Conservation (phyloP, 2,113 vertebrate genomes). For the Phoxinus phoxinus region DNA sequence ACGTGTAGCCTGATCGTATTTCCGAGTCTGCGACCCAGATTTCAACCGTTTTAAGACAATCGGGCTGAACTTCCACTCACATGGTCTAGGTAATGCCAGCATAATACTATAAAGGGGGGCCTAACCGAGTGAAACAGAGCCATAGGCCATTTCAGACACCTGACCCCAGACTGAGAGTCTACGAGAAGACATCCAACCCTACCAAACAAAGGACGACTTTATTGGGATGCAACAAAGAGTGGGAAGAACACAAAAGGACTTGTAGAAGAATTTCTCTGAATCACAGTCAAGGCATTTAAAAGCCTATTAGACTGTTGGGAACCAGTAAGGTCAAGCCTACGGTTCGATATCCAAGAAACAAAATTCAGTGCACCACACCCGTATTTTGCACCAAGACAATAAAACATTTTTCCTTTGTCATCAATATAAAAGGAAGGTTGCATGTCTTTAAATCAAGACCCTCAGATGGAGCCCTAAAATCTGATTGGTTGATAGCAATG, state of each 20-base stretch:
- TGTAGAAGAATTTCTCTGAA: slow-evolving; percentile 6
- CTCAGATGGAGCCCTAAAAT: background rate
- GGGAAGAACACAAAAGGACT: background rate
- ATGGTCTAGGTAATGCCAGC: slow-evolving; percentile 3
- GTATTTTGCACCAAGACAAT: background rate
- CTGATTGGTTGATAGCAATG: background rate
- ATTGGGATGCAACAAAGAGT: slow-evolving; percentile 7
- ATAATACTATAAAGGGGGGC: background rate
- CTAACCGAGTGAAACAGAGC: background rate
- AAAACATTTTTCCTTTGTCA: background rate
- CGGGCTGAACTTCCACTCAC: slow-evolving; percentile 15
- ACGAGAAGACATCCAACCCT: slow-evolving; percentile 9
- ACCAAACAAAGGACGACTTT: slow-evolving; percentile 5
- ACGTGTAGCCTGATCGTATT: slow-evolving; percentile 18
- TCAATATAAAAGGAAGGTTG: background rate
- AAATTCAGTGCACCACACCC: background rate
- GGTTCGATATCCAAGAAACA: background rate
- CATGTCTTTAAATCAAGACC: background rate
- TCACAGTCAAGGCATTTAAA: slow-evolving; percentile 16
- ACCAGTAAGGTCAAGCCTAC: background rate
- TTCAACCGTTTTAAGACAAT: background rate
- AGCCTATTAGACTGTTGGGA: background rate
- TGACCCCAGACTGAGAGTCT: slow-evolving; percentile 21
- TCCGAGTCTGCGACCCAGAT: slow-evolving; percentile 4
- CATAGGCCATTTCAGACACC: slow-evolving; percentile 24